Evolutionary conservation across 2,888 invertebrate species (phyloP).

Genomic region (Poecilobothrus nobilitatus): DNA sequence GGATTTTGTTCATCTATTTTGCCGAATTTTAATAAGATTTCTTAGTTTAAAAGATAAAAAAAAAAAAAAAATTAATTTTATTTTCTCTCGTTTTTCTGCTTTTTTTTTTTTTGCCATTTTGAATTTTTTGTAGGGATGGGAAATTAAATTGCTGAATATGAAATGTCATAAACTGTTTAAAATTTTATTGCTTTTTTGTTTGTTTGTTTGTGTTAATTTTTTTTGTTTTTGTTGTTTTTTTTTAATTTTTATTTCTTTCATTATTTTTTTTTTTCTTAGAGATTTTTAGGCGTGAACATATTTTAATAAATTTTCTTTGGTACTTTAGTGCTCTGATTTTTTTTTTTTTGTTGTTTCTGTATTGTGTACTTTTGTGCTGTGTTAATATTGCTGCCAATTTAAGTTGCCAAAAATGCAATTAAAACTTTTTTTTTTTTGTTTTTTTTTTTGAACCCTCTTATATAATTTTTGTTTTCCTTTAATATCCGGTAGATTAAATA

Average conservation of each 20-base stretch:
- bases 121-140: not conserved
- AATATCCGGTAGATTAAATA: not conserved
- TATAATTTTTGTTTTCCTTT: too few species aligned
- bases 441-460: not conserved
- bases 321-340: not conserved
- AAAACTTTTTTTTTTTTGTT: not conserved
- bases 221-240: not conserved
- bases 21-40: too few species aligned
- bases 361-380: not conserved
- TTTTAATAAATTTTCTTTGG: not conserved
- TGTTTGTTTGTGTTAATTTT: not conserved
- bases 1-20: too few species aligned
- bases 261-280: too few species aligned
- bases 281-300: not conserved
- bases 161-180: constrained; percentile 3
- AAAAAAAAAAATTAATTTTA: too few species aligned
- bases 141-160: constrained; percentile 6
- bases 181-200: not conserved
- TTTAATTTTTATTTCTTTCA: not conserved
- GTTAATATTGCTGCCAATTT: constrained; percentile 3
- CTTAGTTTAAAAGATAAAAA: too few species aligned
- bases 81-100: too few species aligned
- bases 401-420: constrained; percentile 6
- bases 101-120: not conserved
- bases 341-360: not conserved